These are phyloP conservation scores for Melospiza melodia DNA, from an alignment of 2,113 vertebrate species.

Conservation along the genomic window DNA sequence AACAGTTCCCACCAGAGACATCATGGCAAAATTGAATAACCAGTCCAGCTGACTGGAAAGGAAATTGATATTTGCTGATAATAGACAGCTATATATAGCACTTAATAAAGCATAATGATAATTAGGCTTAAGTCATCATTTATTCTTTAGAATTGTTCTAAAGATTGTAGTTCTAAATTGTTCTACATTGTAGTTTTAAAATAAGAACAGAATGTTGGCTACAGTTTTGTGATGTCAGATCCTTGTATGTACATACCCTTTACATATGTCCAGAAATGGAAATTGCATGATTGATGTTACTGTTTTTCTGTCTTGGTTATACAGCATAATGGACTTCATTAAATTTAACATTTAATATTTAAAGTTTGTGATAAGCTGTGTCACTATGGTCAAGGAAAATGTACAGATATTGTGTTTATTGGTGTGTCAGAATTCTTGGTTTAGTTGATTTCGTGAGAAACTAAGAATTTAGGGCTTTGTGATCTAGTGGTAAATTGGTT, in stretches of 20 bases:
- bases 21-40: background rate
- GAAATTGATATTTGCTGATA: background rate
- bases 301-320: background rate
- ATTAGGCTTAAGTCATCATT: background rate
- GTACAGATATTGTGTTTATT: background rate
- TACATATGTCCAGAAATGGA: background rate
- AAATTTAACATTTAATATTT: background rate
- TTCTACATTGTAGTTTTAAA: background rate
- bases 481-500: conserved; percentile 43
- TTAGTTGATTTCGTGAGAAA: conserved; percentile 35
- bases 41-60: background rate
- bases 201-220: background rate
- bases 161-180: too few species aligned
- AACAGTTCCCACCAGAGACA: background rate
- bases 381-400: background rate
- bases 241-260: background rate
- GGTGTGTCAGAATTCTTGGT: background rate
- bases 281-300: background rate
- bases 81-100: background rate
- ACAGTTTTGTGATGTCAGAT: background rate
- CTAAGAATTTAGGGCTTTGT: background rate
- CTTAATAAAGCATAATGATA: background rate
- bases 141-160: background rate
- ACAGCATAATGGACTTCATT: background rate
- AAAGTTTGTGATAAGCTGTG: background rate